Evolutionary conservation across 2,888 invertebrate genomes (phyloP).

Genomic region (Oxytorus armatus): DNA sequence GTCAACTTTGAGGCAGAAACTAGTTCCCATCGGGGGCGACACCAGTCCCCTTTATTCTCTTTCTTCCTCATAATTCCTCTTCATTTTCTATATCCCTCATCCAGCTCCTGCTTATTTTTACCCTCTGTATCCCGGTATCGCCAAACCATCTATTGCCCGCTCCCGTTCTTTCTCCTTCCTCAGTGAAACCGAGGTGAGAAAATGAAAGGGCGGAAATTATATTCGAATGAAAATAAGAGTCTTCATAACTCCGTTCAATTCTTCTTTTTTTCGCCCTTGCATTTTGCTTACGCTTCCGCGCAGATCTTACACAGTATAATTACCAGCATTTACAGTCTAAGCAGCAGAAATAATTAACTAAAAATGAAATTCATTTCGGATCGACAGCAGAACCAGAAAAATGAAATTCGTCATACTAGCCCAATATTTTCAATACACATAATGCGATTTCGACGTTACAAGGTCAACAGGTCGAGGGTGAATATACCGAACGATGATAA

Average conservation of each 20-base stretch:
- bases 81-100: constrained; percentile 3
- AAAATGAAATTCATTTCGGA: too few species aligned
- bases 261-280: background rate
- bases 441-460: too few species aligned
- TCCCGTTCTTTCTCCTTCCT: constrained; percentile 12
- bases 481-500: too few species aligned
- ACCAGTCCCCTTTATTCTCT: constrained; percentile 14
- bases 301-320: too few species aligned
- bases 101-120: constrained; percentile 27
- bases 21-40: too few species aligned
- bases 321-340: too few species aligned
- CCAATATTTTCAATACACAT: too few species aligned
- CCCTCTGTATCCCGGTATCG: constrained; percentile 44
- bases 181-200: constrained; percentile 20
- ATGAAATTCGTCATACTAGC: too few species aligned
- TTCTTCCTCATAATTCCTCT: background rate
- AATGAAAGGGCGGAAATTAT: constrained; percentile 41
- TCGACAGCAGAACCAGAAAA: too few species aligned
- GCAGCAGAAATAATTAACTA: too few species aligned
- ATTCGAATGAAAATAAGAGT: constrained; percentile 20
- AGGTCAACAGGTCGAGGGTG: too few species aligned
- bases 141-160: constrained; percentile 62
- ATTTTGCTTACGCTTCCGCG: background rate
- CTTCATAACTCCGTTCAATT: background rate
- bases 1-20: constrained; percentile 60